Evolutionary conservation across 1,140 invertebrate species (phyloP), one percentile per base, ranked within the genome.

Genomic region (Drosophila grimshawi): DNA sequence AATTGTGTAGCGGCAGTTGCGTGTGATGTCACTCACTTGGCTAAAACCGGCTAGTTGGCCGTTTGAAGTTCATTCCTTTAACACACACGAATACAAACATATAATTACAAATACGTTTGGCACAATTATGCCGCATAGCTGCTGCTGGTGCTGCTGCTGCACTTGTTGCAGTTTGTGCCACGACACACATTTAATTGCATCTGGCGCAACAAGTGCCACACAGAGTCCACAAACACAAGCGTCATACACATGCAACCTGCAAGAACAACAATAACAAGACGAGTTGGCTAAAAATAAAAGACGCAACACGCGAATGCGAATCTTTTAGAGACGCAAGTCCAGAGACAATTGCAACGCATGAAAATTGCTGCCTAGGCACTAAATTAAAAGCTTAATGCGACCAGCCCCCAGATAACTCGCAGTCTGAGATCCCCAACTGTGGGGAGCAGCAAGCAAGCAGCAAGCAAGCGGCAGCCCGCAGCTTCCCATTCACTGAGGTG

Each of bases 21-120:
- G 69, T 74, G 71, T 74, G 71, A 74, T 74, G 71, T 74, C 71
- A 74, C 71, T 74, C 56, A 73, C 37, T 10, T 61, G 61, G 48
- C 55, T 52, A 59, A 68, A 61, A 70, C 67, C 69, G 69, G 76
- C 61, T 66, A 53, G 11, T 57, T 68, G 65, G 70, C 70, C 71
- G 63, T 74, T 75, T 74, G 66, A 78, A 63, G 81, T 86, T 86
- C 76, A 78, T 75, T 71, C 60, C 74, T 60, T 69, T 65, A 72
- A 19, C 59, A 51, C 33, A 41, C 81, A 77, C 64, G 59, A 72
- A 55, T 43, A 52, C 78, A 81, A 72, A 77, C 81, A 74, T 74
- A 89, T 88, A 88, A 89, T 89, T 89, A 89, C 85, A 89, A 89
- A 89, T 89, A 89, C 85, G 89, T 89, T 89, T 89, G 85, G 85